Percentiles rank a stretch among this genome's conserved stretches.
Conservation (phyloP, 2,888 invertebrate species). For the Bibio marci region DNA sequence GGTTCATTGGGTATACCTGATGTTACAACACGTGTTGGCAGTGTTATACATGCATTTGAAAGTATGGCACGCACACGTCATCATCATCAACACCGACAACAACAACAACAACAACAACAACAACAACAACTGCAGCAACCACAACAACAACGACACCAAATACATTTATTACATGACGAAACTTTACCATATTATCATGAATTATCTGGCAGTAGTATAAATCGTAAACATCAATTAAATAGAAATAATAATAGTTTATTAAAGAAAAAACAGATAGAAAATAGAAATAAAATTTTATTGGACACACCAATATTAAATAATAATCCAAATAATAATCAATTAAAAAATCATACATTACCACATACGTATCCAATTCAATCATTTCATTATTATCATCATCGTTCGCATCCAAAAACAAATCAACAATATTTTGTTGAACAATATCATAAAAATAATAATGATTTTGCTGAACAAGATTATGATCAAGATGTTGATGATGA, state of each 20-base stretch:
- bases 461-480: conserved; percentile 13
- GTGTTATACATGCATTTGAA: conserved; percentile 28
- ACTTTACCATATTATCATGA: conserved; percentile 3
- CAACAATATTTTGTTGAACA: conserved; percentile 20
- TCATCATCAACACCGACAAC: conserved; percentile 7
- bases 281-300: neutral
- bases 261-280: neutral
- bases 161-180: conserved; percentile 1
- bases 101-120: conserved; percentile 10
- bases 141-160: neutral
- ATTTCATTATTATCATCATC: no score
- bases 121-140: conserved; percentile 1
- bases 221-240: neutral
- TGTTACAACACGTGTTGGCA: conserved; percentile 26
- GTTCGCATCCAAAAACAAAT: no score
- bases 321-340: no score
- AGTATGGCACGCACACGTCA: conserved; percentile 20
- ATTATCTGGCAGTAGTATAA: neutral
- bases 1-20: conserved; percentile 29
- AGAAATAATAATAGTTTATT: neutral
- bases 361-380: no score
- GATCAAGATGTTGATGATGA: conserved; percentile 17
- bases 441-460: conserved; percentile 17
- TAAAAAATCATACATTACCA: no score
- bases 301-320: no score